A percentile compares a stretch with the other conserved stretches of the same genome.
phyloP scores from a whole-genome alignment of 1,140 invertebrate species.

The Drosophila mauritiana region DNA sequence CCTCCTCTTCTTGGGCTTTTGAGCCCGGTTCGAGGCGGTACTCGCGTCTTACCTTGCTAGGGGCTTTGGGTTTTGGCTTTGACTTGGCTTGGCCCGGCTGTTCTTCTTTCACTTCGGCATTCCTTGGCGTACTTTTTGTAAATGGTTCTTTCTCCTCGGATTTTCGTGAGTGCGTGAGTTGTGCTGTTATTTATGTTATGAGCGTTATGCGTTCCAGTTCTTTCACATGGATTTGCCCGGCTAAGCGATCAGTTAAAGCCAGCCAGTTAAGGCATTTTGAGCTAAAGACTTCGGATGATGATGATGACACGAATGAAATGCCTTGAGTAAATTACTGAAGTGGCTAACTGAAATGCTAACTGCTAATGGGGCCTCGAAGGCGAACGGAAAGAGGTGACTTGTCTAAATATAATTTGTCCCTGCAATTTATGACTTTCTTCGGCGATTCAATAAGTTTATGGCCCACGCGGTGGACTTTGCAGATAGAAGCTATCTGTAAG shows the following conservation, averaged over 20 bases:
- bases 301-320: constrained; percentile 53
- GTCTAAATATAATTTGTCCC: constrained; percentile 22
- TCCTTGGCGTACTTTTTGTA: constrained; percentile 59
- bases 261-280: constrained; percentile 18
- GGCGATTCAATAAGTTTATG: constrained; percentile 21
- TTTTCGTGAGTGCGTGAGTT: constrained; percentile 28
- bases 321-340: constrained; percentile 35
- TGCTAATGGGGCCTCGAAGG: constrained; percentile 45
- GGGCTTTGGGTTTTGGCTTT: constrained; percentile 27
- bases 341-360: constrained; percentile 44
- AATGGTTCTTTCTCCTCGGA: constrained; percentile 31
- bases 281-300: constrained; percentile 2
- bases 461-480: constrained; percentile 21
- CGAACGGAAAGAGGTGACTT: constrained; percentile 53
- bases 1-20: background rate
- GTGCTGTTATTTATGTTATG: constrained; percentile 53
- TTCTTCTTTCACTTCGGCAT: constrained; percentile 55
- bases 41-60: constrained; percentile 59
- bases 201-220: constrained; percentile 58
- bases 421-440: constrained; percentile 70
- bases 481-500: constrained; percentile 43
- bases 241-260: constrained; percentile 47
- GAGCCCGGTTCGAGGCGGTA: constrained; percentile 29
- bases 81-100: constrained; percentile 23
- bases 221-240: constrained; percentile 43